phyloP scores from a whole-genome alignment of 2,888 invertebrate genomes.

The Thumatha senex region DNA sequence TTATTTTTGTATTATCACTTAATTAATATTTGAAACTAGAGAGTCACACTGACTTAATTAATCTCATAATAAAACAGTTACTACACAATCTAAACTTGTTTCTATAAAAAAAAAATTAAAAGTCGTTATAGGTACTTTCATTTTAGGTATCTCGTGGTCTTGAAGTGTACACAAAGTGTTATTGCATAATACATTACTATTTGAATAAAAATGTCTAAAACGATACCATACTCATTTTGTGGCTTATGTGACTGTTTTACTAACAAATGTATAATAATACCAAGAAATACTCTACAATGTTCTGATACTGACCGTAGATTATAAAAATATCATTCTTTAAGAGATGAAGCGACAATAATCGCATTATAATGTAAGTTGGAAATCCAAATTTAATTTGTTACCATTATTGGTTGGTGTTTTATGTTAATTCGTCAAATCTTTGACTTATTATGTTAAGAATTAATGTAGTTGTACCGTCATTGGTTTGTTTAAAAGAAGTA shows the following conservation, averaged over 20 bases:
- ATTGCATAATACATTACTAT: too few species aligned
- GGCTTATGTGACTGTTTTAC: neutral
- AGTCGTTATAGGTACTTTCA: too few species aligned
- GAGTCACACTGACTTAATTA: too few species aligned
- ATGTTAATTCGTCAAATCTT: conserved; percentile 18
- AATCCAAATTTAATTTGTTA: conserved; percentile 46
- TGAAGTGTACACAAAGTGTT: too few species aligned
- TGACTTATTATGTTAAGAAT: conserved; percentile 18
- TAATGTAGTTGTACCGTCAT: conserved; percentile 8
- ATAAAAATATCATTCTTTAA: conserved; percentile 11
- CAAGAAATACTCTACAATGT: conserved; percentile 29
- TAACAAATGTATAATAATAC: conserved; percentile 11
- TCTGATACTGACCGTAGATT: conserved; percentile 23
- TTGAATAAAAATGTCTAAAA: too few species aligned
- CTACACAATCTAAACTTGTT: too few species aligned
- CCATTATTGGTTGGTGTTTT: conserved; percentile 38
- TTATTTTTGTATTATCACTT: neutral
- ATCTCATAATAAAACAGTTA: too few species aligned
- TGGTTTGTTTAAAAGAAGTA: conserved; percentile 15
- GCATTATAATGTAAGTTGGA: conserved; percentile 37
- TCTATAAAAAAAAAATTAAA: too few species aligned
- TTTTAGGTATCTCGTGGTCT: too few species aligned
- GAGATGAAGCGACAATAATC: conserved; percentile 45
- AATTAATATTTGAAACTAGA: neutral
- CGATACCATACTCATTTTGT: too few species aligned